These are phyloP conservation scores for Orthonyx spaldingii DNA, from an alignment of 2,113 vertebrate genomes.

Conservation along the genomic window DNA sequence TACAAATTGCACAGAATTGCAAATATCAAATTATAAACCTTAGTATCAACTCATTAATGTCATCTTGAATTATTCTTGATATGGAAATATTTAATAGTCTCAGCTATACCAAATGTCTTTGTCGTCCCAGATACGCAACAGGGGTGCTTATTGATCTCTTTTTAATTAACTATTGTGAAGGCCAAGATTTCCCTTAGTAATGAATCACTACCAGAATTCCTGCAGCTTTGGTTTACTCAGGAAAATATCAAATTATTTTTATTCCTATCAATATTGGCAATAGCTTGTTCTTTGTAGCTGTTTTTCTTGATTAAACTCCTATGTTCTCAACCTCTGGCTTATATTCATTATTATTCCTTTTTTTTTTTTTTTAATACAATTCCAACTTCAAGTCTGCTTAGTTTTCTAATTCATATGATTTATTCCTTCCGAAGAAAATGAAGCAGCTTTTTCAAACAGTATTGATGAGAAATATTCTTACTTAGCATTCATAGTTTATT, in stretches of 20 bases:
- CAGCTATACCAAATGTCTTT: background rate
- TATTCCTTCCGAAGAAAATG: background rate
- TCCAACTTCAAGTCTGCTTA: background rate
- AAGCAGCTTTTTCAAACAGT: background rate
- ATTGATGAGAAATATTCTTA: background rate
- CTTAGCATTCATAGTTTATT: background rate
- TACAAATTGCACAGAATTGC: background rate
- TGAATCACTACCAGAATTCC: background rate
- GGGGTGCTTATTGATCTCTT: conserved; percentile 24
- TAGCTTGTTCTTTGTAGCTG: background rate
- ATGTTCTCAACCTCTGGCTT: background rate
- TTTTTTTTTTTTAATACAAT: background rate
- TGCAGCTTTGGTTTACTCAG: background rate
- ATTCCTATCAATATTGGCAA: background rate
- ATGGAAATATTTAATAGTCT: conserved; percentile 15
- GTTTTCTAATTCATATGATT: background rate
- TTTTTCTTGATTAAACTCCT: background rate
- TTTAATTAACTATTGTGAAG: conserved; percentile 2
- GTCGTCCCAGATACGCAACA: background rate
- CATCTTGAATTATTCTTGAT: conserved; percentile 10
- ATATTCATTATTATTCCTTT: background rate
- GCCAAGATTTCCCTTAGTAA: background rate
- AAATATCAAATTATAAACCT: background rate
- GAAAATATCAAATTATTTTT: background rate
- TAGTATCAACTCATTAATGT: background rate